Base-by-base conservation (phyloP, 2,797 vertebrate species). In the Manis javanica region DNA sequence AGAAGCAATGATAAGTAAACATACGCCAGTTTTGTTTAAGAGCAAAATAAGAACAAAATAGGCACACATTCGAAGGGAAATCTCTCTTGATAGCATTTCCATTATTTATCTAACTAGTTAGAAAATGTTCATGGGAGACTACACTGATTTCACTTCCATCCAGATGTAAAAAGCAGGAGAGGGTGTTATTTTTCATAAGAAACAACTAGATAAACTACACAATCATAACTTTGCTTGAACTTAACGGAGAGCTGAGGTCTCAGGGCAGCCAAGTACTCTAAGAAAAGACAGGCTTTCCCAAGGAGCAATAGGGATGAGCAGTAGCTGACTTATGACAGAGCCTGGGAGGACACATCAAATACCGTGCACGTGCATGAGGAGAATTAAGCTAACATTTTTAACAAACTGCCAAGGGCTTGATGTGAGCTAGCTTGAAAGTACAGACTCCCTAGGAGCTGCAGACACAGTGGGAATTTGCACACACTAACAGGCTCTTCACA, bases 71-170 rank as follows among this genome's bases (percentile, higher is more conserved):
- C 39, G 37, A 26, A 84, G 85, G 49, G 59, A 81, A 86, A 86
- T 93, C 81, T 63, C 72, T 95, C 29, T 71, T 92, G 37, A 78
- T 86, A 85, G 57, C 29, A 86, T 9, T 78, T 55, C 64, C n/a
- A 85, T 53, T 37, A 12, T 93, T 64, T 93, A 37, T 79, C 63
- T 79, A 49, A 53, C 7, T 71, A 72, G 72, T 72, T 81, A 81
- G 37, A 64, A 71, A 69, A 37, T 74, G 66, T 86, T 59, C 37
- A 86, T 55, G 8, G 21, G 9, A 46, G 31, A 39, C 49, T 26
- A n/a, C 34, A 34, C 37, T 59, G 64, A 51, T 63, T 64, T 51
- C 21, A 57, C 10, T 55, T 29, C 64, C 6, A 13, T 23, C 29
- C 64, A 69, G 23, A 66, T 55, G 16, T 42, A 71, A 29, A 87